Evolutionary conservation across 1,140 invertebrate species (phyloP), one percentile per base, ranked within the genome.

Genomic region (Lutraria rhynchaena): DNA sequence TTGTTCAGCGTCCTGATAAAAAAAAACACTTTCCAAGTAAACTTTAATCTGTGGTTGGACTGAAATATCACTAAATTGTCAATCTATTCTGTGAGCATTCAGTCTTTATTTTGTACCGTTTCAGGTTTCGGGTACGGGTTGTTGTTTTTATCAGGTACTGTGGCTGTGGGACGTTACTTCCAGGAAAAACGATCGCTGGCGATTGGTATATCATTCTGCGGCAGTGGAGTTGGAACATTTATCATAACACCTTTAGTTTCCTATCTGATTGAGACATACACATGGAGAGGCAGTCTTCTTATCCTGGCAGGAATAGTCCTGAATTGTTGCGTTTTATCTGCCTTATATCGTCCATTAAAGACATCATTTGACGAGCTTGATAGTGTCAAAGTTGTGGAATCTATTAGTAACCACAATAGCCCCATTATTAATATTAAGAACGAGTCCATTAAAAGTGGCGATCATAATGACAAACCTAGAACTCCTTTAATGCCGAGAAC

Each of bases 201-300:
- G 22, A 99, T 98, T 0, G 98, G 98, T n/a, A 98, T 99, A 57
- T 97, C 98, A 0, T 98, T 99, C 13, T 98, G 97, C 90, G 98
- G 98, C 15, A 97, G 97, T 1, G 97, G 97, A 27, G 96, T 98
- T 37, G 95, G 95, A 1, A 96, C 96, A 1, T 97, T 98, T 89
- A 89, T 96, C 0, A 96, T 60, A 95, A 96, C 2, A 13, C 88
- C 87, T n/a, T 90, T 98, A 31, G 94, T 94, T 13, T 91, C 93
- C 29, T 81, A 87, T 2, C 92, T 98, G 2, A 93, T 97, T 15
- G 89, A 94, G 0, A 82, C 88, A 0, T 94, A 93, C 35, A 95
- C 94, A 4, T 98, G 97, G 97, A 93, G 95, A 82, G 89, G 91
- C 9, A 94, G 96, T 0, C 87, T 97, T 15, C 55, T 78, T 51